phyloP scores from a whole-genome alignment of 2,113 vertebrate species.

The Gopherus evgoodei region DNA sequence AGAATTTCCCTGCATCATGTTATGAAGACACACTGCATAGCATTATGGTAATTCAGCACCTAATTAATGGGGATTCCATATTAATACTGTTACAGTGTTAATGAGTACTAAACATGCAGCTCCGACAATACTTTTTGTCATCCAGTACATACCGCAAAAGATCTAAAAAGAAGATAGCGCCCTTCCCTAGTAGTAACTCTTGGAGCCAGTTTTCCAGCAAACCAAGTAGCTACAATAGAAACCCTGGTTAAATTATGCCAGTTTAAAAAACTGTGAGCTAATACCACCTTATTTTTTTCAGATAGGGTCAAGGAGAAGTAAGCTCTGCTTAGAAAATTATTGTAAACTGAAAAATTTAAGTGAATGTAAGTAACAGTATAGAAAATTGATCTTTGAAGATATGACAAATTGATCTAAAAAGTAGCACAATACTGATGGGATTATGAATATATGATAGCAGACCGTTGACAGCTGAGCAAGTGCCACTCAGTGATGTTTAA shows the following conservation, averaged over 20 bases:
- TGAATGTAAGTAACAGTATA: not conserved
- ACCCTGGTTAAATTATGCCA: not conserved
- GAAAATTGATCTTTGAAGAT: not conserved
- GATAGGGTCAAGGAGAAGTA: not conserved
- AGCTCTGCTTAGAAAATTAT: not conserved
- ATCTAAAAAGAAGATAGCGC: not conserved
- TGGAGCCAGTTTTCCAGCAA: not conserved
- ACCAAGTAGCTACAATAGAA: not conserved
- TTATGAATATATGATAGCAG: not conserved
- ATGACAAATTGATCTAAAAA: not conserved
- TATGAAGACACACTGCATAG: not conserved
- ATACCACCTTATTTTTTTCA: not conserved
- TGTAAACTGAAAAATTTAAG: not conserved
- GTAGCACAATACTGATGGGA: not conserved
- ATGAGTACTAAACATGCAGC: not conserved
- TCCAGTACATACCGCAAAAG: not conserved
- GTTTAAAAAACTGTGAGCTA: not conserved
- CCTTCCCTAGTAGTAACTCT: not conserved
- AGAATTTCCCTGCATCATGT: not conserved
- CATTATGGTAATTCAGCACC: not conserved
- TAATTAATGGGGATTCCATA: not conserved
- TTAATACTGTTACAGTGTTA: not conserved
- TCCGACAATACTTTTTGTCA: not conserved
- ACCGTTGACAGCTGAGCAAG: constrained; percentile 7
- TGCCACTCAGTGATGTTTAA: not conserved